Conservation (phyloP, 2,113 vertebrate genomes). For the Helogale parvula region DNA sequence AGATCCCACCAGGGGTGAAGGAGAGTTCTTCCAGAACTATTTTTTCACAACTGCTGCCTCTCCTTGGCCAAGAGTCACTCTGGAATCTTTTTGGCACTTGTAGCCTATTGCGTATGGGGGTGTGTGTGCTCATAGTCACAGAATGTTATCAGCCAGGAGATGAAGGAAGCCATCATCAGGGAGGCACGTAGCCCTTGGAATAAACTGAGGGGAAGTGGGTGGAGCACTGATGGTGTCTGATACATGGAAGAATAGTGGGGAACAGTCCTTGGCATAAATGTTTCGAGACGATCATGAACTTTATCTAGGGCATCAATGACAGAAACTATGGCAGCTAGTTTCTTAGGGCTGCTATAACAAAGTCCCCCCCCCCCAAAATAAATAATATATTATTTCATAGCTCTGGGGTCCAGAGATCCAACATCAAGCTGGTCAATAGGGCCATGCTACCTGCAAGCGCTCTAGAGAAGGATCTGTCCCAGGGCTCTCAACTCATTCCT, state of each 20-base stretch:
- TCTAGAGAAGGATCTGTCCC: background rate
- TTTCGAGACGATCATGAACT: accelerated
- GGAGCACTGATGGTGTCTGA: background rate
- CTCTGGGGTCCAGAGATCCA: background rate
- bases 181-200: background rate
- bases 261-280: background rate
- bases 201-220: background rate
- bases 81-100: too few relatives aligned
- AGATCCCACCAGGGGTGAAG: background rate
- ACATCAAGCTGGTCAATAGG: background rate
- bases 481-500: background rate
- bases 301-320: too few relatives aligned
- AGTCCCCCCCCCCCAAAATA: too few relatives aligned
- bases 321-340: background rate
- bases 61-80: too few relatives aligned
- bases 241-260: too few relatives aligned
- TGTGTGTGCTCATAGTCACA: background rate
- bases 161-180: too few relatives aligned
- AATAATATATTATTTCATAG: background rate
- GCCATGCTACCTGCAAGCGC: accelerated
- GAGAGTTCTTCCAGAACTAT: background rate
- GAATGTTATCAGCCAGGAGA: background rate
- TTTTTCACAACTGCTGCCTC: background rate
- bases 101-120: background rate
- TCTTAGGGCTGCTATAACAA: background rate